These are phyloP conservation scores for Falcaria lacertinaria DNA, from an alignment of 2,888 invertebrate species.

Conservation along the genomic window DNA sequence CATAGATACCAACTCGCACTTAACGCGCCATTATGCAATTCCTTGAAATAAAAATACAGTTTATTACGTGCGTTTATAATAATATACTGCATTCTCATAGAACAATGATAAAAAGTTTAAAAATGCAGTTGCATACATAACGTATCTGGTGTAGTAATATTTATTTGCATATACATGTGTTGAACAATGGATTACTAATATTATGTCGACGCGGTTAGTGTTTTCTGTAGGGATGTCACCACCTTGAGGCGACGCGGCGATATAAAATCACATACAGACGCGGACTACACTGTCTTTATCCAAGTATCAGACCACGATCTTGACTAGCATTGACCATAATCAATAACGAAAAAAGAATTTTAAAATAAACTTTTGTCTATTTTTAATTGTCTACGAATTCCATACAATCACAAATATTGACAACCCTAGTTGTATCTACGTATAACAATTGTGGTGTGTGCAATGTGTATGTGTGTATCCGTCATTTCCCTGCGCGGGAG, in stretches of 20 bases:
- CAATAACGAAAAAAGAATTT: too few relatives aligned
- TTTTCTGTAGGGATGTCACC: constrained; percentile 15
- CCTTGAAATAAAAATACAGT: constrained; percentile 21
- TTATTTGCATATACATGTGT: constrained; percentile 56
- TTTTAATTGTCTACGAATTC: too few relatives aligned
- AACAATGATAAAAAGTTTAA: constrained; percentile 39
- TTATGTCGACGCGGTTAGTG: constrained; percentile 13
- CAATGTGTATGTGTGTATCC: constrained; percentile 50
- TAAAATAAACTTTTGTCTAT: too few relatives aligned
- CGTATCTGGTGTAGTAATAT: constrained; percentile 49
- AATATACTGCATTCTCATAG: constrained; percentile 22
- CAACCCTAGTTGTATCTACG: too few relatives aligned
- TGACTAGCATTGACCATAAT: too few relatives aligned
- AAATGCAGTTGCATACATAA: constrained; percentile 49
- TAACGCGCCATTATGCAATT: constrained; percentile 25
- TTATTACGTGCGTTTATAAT: constrained; percentile 19
- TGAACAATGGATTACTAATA: constrained; percentile 61
- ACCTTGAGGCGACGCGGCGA: too few relatives aligned
- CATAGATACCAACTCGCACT: constrained; percentile 28
- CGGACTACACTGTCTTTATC: too few relatives aligned
- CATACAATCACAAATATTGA: too few relatives aligned
- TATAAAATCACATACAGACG: too few relatives aligned
- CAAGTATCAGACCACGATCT: too few relatives aligned
- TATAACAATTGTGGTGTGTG: too few relatives aligned
- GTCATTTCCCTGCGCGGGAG: constrained; percentile 70